These are phyloP conservation scores for Drosophila suzukii DNA, from an alignment of 1,140 invertebrate genomes.

Conservation along the genomic window DNA sequence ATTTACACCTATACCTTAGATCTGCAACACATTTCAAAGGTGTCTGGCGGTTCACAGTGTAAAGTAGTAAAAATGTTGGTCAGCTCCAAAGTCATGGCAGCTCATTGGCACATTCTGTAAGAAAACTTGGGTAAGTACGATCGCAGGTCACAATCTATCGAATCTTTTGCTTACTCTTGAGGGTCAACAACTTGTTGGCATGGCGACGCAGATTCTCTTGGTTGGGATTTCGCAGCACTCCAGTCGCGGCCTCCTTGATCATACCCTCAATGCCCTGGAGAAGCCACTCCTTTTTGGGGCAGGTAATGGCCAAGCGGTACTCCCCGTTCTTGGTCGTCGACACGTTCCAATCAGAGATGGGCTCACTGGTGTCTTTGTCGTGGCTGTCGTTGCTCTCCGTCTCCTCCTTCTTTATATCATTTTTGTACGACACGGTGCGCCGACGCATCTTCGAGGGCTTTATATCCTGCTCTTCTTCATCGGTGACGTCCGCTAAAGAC, in stretches of 20 bases:
- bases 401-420: slow-evolving; percentile 60
- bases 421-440: slow-evolving; percentile 8
- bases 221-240: slow-evolving; percentile 42
- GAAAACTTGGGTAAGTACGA: not conserved
- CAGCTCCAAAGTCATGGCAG: slow-evolving; percentile 29
- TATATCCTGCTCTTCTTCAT: slow-evolving; percentile 47
- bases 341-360: slow-evolving; percentile 49
- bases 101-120: slow-evolving; percentile 52
- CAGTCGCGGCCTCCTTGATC: slow-evolving; percentile 57
- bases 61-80: not conserved
- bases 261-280: slow-evolving; percentile 61
- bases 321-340: slow-evolving; percentile 46
- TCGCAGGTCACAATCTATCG: no score
- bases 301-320: slow-evolving; percentile 50
- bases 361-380: not conserved
- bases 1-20: slow-evolving; percentile 1
- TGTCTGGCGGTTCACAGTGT: not conserved
- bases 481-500: slow-evolving; percentile 1
- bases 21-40: slow-evolving; percentile 11
- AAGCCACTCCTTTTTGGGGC: slow-evolving; percentile 51
- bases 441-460: slow-evolving; percentile 33
- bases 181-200: slow-evolving; percentile 46
- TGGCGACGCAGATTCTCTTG: slow-evolving; percentile 33
- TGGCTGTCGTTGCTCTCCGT: slow-evolving; percentile 56
- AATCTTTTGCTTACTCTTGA: slow-evolving; percentile 51